Percentiles rank a stretch among this genome's conserved stretches.
phyloP scores from a whole-genome alignment of 64 coral and sea anemone species.

The Pocillopora damicornis region DNA sequence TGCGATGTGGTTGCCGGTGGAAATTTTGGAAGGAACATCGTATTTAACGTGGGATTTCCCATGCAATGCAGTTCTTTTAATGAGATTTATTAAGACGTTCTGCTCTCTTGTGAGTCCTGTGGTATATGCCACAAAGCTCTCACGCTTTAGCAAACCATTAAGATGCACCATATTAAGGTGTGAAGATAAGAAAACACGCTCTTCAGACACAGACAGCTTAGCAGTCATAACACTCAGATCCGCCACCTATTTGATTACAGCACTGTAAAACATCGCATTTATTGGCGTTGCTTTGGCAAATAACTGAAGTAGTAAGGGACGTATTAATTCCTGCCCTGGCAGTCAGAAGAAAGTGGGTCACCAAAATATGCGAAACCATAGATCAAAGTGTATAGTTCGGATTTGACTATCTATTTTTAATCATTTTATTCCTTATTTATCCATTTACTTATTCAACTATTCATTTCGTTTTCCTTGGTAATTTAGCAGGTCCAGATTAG shows the following conservation, averaged over 20 bases:
- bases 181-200: not conserved
- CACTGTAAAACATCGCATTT: not conserved
- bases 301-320: too few relatives aligned
- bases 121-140: not conserved
- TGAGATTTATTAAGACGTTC: conserved; percentile 3
- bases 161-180: not conserved
- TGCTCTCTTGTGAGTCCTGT: conserved; percentile 4
- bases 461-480: too few relatives aligned
- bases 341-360: too few relatives aligned
- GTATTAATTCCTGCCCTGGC: too few relatives aligned
- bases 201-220: not conserved
- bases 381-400: too few relatives aligned
- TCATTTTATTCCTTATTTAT: too few relatives aligned
- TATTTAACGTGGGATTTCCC: not conserved
- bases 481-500: too few relatives aligned
- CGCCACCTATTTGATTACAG: not conserved
- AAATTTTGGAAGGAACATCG: not conserved
- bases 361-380: too few relatives aligned
- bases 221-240: not conserved
- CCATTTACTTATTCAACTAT: too few relatives aligned
- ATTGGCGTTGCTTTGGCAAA: too few relatives aligned
- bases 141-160: not conserved
- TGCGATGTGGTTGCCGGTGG: not conserved
- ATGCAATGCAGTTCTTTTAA: not conserved
- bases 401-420: too few relatives aligned